Evolutionary conservation across 2,888 invertebrate genomes (phyloP), one percentile per base, ranked within the genome.

Genomic region (Phyllotreta striolata): DNA sequence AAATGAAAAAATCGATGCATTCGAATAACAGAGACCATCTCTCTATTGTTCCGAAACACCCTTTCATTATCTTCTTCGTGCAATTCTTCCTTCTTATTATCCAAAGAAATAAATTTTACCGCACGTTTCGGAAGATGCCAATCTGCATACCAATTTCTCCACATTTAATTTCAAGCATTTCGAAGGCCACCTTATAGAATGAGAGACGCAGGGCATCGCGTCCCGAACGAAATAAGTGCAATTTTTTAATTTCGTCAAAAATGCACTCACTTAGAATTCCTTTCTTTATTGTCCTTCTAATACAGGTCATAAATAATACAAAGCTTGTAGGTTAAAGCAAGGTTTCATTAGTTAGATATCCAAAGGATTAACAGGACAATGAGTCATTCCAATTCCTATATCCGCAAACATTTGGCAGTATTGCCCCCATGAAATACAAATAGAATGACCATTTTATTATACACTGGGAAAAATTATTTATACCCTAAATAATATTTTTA

Each of bases 1-100:
- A 74, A 74, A 67, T 64, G 72, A 73, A 73, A 72, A 74, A 74
- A 73, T 68, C 72, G 72, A 73, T 73, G 73, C 74, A 71, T 70
- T 69, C 67, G 74, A 77, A 77, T 76, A 75, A 76, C 73, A 74
- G 74, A 76, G 75, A 73, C 73, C 74, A 72, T 69, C 64, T 74
- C 66, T 73, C 74, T 73, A 76, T 75, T 74, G 74, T 73, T 70
- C 69, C 69, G 70, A 71, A 77, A 76, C 74, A 76, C 76, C 77
- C 78, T 79, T 79, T 79, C 78, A 79, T 79, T 79, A 78, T 77
- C 77, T 73, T 75, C 72, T 71, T 72, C 73, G 73, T 73, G 74
- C 72, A 70, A 72, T 75, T 73, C 74, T 73, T 77, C 77, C 76
- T 76, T 78, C 76, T 78, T 76, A 78, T 77, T 78, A 77, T 76